These are phyloP conservation scores for Brachyrhaphis roseni DNA, from an alignment of 2,797 vertebrate species.

Conservation along the genomic window DNA sequence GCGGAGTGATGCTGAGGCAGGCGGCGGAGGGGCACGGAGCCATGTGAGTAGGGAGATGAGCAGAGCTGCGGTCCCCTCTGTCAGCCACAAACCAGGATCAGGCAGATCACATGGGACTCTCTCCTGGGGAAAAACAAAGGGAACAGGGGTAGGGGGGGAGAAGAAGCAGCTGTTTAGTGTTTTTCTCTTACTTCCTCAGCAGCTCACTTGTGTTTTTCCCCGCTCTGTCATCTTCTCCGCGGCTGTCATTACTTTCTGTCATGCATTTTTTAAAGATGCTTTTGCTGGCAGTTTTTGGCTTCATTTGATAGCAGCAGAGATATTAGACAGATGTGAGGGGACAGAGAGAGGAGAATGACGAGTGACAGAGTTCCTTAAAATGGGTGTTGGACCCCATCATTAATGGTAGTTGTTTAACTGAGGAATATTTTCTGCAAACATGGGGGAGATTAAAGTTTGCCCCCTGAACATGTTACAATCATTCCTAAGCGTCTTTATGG, in stretches of 20 bases:
- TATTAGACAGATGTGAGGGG: conserved; percentile 2
- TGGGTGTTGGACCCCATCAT: neutral
- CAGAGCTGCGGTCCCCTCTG: conserved; percentile 72
- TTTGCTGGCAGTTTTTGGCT: conserved; percentile 9
- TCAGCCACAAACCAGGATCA: conserved; percentile 78
- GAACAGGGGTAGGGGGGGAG: conserved; percentile 37
- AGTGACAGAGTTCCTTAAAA: conserved; percentile 4
- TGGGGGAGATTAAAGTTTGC: conserved; percentile 35
- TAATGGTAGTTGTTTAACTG: conserved; percentile 22
- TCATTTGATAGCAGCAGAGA: conserved; percentile 11
- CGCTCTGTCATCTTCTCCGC: conserved; percentile 55
- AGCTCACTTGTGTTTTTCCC: conserved; percentile 47
- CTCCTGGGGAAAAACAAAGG: conserved; percentile 70
- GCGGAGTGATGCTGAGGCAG: conserved; percentile 49
- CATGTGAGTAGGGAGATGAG: conserved; percentile 61
- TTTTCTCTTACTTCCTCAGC: conserved; percentile 63
- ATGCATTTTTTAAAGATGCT: conserved; percentile 22
- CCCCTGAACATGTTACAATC: conserved; percentile 30
- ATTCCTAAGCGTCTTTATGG: conserved; percentile 25
- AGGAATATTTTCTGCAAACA: conserved; percentile 27
- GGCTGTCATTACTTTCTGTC: conserved; percentile 72
- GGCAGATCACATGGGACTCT: conserved; percentile 70
- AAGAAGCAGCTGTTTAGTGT: conserved; percentile 77
- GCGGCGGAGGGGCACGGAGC: conserved; percentile 41
- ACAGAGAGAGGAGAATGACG: conserved; percentile 10